phyloP scores from a whole-genome alignment of 2,113 vertebrate genomes.

The Erinaceus europaeus region DNA sequence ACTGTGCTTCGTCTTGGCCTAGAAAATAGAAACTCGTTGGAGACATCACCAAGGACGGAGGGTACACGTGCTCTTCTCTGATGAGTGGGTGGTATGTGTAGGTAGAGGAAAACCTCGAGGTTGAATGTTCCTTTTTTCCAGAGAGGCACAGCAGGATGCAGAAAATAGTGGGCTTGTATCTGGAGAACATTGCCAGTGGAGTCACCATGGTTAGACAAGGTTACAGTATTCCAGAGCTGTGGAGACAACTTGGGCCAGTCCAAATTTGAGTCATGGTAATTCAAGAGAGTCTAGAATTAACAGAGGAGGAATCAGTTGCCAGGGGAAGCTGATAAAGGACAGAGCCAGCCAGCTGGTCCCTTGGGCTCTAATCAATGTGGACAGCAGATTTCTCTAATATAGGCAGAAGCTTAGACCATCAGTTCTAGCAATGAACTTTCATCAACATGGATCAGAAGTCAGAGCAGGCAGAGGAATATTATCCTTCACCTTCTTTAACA shows the following conservation, averaged over 20 bases:
- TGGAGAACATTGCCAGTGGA: neutral
- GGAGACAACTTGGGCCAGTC: too few relatives aligned
- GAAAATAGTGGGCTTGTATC: neutral
- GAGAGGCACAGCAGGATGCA: neutral
- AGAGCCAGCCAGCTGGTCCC: neutral
- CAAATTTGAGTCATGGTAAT: neutral
- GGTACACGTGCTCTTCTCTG: neutral
- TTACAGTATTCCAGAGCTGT: neutral
- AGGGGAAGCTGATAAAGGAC: neutral
- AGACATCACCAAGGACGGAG: neutral
- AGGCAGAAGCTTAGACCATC: neutral
- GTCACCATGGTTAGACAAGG: rapidly evolving
- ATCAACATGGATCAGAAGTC: neutral
- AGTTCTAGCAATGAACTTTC: neutral
- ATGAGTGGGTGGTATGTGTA: neutral
- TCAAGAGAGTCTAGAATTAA: neutral
- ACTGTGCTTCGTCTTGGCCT: neutral
- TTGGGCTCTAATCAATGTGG: neutral
- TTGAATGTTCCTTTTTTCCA: neutral
- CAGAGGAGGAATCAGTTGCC: neutral
- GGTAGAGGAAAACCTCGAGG: neutral
- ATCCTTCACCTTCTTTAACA: neutral
- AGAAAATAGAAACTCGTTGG: neutral
- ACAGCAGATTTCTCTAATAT: neutral
- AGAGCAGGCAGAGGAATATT: neutral